These are phyloP conservation scores for Prolemur simus DNA, from an alignment of 2,113 vertebrate genomes.

Conservation along the genomic window DNA sequence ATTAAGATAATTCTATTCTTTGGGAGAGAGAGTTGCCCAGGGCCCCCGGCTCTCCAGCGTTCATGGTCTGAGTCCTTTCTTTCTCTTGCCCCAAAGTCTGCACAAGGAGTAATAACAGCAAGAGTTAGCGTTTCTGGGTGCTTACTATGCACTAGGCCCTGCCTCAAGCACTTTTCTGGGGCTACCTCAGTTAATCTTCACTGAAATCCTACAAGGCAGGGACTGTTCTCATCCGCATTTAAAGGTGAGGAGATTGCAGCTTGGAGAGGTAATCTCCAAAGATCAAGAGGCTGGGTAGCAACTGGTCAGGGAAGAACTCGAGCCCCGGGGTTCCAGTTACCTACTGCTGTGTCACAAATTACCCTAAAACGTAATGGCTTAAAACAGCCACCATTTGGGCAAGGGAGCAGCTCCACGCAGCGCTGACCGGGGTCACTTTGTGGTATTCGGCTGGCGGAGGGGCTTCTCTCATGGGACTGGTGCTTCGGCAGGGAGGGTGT, in stretches of 20 bases:
- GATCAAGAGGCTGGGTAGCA: not conserved
- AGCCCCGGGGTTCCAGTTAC: not conserved
- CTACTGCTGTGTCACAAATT: not conserved
- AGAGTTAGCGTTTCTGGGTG: not conserved
- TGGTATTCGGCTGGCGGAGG: not conserved
- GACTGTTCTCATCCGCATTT: not conserved
- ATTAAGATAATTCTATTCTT: constrained; percentile 2
- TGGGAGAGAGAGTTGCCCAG: not conserved
- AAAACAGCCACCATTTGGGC: not conserved
- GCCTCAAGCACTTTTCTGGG: not conserved
- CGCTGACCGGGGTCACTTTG: not conserved
- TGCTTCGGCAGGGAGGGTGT: not conserved
- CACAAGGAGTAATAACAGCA: not conserved
- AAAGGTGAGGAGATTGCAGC: not conserved
- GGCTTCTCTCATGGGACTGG: not conserved
- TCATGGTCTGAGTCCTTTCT: not conserved
- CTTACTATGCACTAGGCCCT: not conserved
- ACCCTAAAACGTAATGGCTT: not conserved
- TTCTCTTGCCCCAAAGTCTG: not conserved
- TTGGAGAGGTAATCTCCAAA: not conserved
- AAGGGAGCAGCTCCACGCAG: accelerated
- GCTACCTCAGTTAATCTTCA: not conserved
- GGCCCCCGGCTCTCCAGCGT: not conserved
- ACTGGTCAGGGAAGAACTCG: not conserved
- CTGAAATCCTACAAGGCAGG: not conserved